Percentiles rank a stretch among this genome's conserved stretches.
Evolutionary conservation across 2,113 vertebrate genomes (phyloP).

Genomic region (Hemicordylus capensis): DNA sequence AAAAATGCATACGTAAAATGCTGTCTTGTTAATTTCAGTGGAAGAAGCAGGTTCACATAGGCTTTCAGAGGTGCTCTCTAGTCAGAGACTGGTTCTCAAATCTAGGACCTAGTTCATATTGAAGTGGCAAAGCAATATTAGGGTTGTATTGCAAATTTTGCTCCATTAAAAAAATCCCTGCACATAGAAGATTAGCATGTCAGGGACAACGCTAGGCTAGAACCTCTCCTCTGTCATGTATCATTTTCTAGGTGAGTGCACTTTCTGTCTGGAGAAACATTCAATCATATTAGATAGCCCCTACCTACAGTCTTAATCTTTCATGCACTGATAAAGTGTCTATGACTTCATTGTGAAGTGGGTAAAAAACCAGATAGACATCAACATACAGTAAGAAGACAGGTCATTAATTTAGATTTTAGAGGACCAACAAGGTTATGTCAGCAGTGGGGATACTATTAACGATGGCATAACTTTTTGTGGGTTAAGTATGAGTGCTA

Average conservation of each 20-base stretch:
- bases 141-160: too few species aligned
- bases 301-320: background rate
- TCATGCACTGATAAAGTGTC: slow-evolving; percentile 34
- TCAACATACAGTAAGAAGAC: slow-evolving; percentile 14
- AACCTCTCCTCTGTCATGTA: background rate
- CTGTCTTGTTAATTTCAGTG: background rate
- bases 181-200: background rate
- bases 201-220: background rate
- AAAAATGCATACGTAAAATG: background rate
- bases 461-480: slow-evolving; percentile 61
- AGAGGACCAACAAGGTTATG: slow-evolving; percentile 66
- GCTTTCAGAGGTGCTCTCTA: too few species aligned
- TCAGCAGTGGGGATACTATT: slow-evolving; percentile 61
- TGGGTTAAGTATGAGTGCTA: slow-evolving; percentile 60
- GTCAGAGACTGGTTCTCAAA: background rate
- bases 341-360: slow-evolving; percentile 39
- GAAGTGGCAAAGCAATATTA: too few species aligned
- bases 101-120: background rate
- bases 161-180: background rate
- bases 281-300: slow-evolving; percentile 1
- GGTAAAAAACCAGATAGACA: slow-evolving; percentile 38
- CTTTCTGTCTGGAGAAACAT: slow-evolving; percentile 29
- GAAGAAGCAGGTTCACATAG: background rate
- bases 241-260: background rate
- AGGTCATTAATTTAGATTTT: slow-evolving; percentile 64